These are phyloP conservation scores for Drosophila carrolli DNA, from an alignment of 1,140 invertebrate genomes.

Conservation along the genomic window DNA sequence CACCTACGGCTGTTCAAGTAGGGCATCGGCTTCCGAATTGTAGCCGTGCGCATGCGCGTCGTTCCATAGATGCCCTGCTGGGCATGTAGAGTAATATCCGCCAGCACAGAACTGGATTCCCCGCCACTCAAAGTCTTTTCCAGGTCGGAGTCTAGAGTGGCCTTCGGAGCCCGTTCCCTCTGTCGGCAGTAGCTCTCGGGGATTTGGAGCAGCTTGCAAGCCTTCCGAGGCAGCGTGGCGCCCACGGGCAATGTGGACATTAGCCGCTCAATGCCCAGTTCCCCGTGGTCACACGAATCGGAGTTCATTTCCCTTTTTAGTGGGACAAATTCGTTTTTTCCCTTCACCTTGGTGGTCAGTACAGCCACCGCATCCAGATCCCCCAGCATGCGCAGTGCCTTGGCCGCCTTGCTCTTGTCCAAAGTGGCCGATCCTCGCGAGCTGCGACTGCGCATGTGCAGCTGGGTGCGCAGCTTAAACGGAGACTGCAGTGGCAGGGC, in stretches of 20 bases:
- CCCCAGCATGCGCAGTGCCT: slow-evolving; percentile 55
- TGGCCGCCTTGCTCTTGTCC: slow-evolving; percentile 57
- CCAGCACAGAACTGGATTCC: slow-evolving; percentile 37
- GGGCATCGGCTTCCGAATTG: slow-evolving; percentile 79
- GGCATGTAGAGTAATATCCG: slow-evolving; percentile 58
- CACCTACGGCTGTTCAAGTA: slow-evolving; percentile 82
- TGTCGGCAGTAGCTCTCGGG: slow-evolving; percentile 62
- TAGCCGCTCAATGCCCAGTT: slow-evolving; percentile 62
- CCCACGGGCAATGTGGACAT: slow-evolving; percentile 72
- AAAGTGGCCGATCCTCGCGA: slow-evolving; percentile 26
- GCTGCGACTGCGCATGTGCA: slow-evolving; percentile 63
- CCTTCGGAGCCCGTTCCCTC: slow-evolving; percentile 25
- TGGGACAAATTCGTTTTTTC: slow-evolving; percentile 60
- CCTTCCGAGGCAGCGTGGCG: slow-evolving; percentile 65
- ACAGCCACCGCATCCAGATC: slow-evolving; percentile 65
- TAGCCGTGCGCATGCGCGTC: slow-evolving; percentile 78
- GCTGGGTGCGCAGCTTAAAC: slow-evolving; percentile 75
- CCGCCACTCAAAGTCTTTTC: slow-evolving; percentile 42
- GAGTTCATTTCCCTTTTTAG: slow-evolving; percentile 31
- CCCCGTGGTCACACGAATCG: slow-evolving; percentile 34
- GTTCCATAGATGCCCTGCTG: slow-evolving; percentile 74
- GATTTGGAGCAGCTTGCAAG: slow-evolving; percentile 78
- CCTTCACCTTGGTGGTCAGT: slow-evolving; percentile 64
- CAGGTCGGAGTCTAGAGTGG: slow-evolving; percentile 57
- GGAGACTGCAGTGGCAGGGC: slow-evolving; percentile 66